These are phyloP conservation scores for Valencia hispanica DNA, from an alignment of 2,797 vertebrate genomes.

Conservation along the genomic window DNA sequence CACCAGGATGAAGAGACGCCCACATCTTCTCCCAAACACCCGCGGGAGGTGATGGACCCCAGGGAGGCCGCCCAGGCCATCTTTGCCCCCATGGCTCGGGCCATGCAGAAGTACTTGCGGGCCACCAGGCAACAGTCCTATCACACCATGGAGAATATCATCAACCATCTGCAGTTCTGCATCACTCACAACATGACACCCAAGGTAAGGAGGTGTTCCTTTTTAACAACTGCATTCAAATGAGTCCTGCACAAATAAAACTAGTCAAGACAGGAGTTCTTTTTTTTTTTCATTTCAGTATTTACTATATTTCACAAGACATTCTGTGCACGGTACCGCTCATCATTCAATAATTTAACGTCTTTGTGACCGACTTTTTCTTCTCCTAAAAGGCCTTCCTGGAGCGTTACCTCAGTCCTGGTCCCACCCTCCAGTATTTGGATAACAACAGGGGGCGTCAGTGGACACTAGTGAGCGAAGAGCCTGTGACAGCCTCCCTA, in stretches of 20 bases:
- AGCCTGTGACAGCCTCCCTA: conserved; percentile 87
- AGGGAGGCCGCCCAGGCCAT: conserved; percentile 92
- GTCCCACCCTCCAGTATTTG: conserved; percentile 92
- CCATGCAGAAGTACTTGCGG: conserved; percentile 94
- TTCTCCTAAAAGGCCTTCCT: conserved; percentile 83
- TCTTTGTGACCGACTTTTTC: neutral
- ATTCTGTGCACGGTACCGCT: too few relatives aligned
- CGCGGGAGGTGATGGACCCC: conserved; percentile 90
- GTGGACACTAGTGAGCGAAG: conserved; percentile 92
- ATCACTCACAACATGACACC: conserved; percentile 93
- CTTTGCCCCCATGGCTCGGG: conserved; percentile 91
- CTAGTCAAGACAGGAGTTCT: neutral
- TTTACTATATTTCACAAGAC: too few relatives aligned
- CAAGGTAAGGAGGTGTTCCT: conserved; percentile 75
- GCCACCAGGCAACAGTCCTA: conserved; percentile 91
- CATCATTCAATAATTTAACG: too few relatives aligned
- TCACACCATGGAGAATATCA: conserved; percentile 95
- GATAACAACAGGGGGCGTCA: conserved; percentile 86
- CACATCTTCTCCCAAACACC: conserved; percentile 80
- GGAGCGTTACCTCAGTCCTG: conserved; percentile 86
- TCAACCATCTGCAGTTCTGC: conserved; percentile 91
- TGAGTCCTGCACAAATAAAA: neutral
- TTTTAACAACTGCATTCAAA: too few relatives aligned
- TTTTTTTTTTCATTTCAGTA: neutral
- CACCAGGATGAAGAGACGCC: conserved; percentile 84